Base-by-base conservation (phyloP, 2,797 vertebrate species). In the Dallia pectoralis region DNA sequence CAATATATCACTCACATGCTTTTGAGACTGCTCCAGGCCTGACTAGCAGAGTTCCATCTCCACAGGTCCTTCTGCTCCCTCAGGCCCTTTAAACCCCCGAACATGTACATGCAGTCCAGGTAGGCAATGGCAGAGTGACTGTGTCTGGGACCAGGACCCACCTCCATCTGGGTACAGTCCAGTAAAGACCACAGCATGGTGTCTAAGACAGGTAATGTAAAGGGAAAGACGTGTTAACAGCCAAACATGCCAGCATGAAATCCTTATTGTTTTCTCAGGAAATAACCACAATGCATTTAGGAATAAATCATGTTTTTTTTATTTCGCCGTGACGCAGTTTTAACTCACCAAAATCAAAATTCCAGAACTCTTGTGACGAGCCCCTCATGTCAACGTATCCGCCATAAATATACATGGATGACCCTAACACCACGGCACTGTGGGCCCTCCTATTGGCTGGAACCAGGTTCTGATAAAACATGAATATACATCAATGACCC, bases 361-460 rank as follows among this genome's bases (percentile, higher is more conserved):
- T 90, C 96, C 96, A 97, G 47, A 97, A 95, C 32, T 97, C 96
- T 74, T 93, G 92, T 1, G 93, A 94, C 59, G 93, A 88, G 72
- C 95, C 95, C 79, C 89, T 95, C 40, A 96, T 93, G 85, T 95
- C 95, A 0, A 95, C 44, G 30, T 94, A 93, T 16, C 96, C 96
- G 33, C 95, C 95, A 0, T 96, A 96, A 71, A 96, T 40, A 69
- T 93, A 92, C 95, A 96, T 96, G 74, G 82, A 85, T 0, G 92
- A 88, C 61, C 76, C 83, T 1, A 94, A 78, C 69, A 94, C 91
- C 0, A 95, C 93, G 0, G 94, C 93, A 18, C 94, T 96, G 86
- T 97, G 95, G 0, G 93, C 93, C 66, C 93, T 96, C 65, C 94
- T 95, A 91, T 97, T 97, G n/a, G 79, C 78, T 0, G 95, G 95